phyloP scores from a whole-genome alignment of 2,888 invertebrate genomes.

The Schrankia costaestrigalis region DNA sequence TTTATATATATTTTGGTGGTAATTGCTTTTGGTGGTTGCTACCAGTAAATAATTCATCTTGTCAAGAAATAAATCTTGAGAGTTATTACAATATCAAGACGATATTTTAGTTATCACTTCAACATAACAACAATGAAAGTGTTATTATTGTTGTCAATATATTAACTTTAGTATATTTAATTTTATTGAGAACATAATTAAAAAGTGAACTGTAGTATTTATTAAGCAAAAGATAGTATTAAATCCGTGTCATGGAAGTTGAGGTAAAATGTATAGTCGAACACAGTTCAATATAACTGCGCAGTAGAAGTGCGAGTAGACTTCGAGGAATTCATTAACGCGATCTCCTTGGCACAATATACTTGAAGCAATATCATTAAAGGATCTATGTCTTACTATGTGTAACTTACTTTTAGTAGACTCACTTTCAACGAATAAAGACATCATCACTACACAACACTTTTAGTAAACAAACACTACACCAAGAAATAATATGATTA shows the following conservation, averaged over 20 bases:
- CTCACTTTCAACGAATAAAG: conserved; percentile 40
- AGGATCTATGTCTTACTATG: conserved; percentile 30
- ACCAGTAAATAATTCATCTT: no score
- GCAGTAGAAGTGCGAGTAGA: conserved; percentile 53
- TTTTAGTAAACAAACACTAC: conserved; percentile 29
- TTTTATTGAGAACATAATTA: no score
- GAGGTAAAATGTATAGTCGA: conserved; percentile 49
- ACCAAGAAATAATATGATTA: conserved; percentile 20
- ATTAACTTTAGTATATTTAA: no score
- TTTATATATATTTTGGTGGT: no score
- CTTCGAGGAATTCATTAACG: conserved; percentile 63
- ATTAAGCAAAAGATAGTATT: conserved; percentile 48
- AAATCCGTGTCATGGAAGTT: conserved; percentile 51
- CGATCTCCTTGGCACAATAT: conserved; percentile 59
- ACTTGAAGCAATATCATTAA: conserved; percentile 43
- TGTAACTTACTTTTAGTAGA: conserved; percentile 51
- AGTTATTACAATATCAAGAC: no score
- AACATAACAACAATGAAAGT: no score
- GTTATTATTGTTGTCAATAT: no score
- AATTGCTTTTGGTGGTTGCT: no score
- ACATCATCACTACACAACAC: conserved; percentile 51
- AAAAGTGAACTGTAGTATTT: no score
- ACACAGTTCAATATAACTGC: conserved; percentile 57
- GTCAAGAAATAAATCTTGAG: no score
- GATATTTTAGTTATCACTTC: no score